Evolutionary conservation across 2,888 invertebrate species (phyloP).

Genomic region (Nomada goodeniana): DNA sequence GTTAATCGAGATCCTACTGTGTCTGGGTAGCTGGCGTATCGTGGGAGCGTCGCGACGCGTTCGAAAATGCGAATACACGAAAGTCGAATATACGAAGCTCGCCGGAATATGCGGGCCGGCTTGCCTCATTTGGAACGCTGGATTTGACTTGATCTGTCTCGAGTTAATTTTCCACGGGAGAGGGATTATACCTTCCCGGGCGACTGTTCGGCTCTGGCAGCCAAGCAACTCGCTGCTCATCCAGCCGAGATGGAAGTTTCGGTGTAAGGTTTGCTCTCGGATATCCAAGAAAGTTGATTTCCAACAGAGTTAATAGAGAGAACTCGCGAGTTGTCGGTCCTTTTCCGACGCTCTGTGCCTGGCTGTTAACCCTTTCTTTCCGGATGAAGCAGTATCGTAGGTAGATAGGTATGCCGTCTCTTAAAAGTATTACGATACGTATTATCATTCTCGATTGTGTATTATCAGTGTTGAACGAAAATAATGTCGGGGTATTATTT

Average conservation of each 20-base stretch:
- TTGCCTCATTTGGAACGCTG: constrained; percentile 52
- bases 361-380: constrained; percentile 5
- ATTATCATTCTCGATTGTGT: neutral
- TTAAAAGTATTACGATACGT: neutral
- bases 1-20: constrained; percentile 68
- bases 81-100: constrained; percentile 18
- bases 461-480: too few species aligned
- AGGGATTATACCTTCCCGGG: constrained; percentile 65
- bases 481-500: too few species aligned
- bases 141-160: constrained; percentile 64
- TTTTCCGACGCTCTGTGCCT: constrained; percentile 13
- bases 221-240: constrained; percentile 56
- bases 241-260: constrained; percentile 60
- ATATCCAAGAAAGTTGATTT: constrained; percentile 65
- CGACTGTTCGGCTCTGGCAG: constrained; percentile 41
- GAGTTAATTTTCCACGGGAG: constrained; percentile 65
- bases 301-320: constrained; percentile 47
- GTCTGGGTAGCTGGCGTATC: constrained; percentile 6
- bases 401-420: too few species aligned
- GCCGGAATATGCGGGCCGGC: constrained; percentile 29
- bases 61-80: neutral
- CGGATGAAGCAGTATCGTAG: neutral
- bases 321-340: constrained; percentile 46
- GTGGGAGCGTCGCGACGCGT: neutral
- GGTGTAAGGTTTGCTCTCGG: constrained; percentile 59